A percentile compares a stretch with the other conserved stretches of the same genome.
phyloP scores from a whole-genome alignment of 2,888 invertebrate species.

The Dascillus cervinus region DNA sequence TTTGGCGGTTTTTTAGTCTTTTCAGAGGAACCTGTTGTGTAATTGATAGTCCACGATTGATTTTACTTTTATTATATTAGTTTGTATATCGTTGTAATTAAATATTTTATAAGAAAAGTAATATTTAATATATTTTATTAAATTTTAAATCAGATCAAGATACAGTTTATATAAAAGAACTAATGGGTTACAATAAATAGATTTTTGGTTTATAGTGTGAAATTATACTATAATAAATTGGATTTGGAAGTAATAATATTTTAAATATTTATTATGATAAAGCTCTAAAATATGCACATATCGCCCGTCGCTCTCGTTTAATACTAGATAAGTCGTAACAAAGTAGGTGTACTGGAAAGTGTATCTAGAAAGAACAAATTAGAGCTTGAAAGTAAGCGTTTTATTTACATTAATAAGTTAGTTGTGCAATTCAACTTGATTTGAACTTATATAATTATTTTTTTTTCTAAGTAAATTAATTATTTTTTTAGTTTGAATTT shows the following conservation, averaged over 20 bases:
- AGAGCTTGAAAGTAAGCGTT: constrained; percentile 54
- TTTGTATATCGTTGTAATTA: constrained; percentile 41
- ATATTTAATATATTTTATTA: constrained; percentile 43
- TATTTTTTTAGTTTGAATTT: constrained; percentile 43
- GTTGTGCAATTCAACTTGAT: constrained; percentile 27
- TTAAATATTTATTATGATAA: constrained; percentile 50
- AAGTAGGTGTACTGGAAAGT: constrained; percentile 71
- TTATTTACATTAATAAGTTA: constrained; percentile 53
- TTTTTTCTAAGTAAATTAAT: constrained; percentile 43
- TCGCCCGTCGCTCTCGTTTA: constrained; percentile 70
- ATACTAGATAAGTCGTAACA: constrained; percentile 75
- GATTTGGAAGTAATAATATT: constrained; percentile 60
- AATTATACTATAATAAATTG: constrained; percentile 48
- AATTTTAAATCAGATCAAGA: constrained; percentile 61
- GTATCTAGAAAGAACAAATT: constrained; percentile 57
- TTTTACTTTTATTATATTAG: constrained; percentile 45
- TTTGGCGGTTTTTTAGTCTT: constrained; percentile 63
- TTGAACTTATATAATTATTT: constrained; percentile 26
- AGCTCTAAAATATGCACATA: constrained; percentile 66
- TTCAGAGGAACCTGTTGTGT: constrained; percentile 63
- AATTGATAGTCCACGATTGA: constrained; percentile 59
- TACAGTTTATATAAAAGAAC: constrained; percentile 59
- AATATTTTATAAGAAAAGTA: constrained; percentile 43
- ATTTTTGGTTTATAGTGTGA: constrained; percentile 44
- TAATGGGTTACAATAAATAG: constrained; percentile 60